Evolutionary conservation across 2,113 vertebrate genomes (phyloP).

Genomic region (Saccopteryx bilineata): DNA sequence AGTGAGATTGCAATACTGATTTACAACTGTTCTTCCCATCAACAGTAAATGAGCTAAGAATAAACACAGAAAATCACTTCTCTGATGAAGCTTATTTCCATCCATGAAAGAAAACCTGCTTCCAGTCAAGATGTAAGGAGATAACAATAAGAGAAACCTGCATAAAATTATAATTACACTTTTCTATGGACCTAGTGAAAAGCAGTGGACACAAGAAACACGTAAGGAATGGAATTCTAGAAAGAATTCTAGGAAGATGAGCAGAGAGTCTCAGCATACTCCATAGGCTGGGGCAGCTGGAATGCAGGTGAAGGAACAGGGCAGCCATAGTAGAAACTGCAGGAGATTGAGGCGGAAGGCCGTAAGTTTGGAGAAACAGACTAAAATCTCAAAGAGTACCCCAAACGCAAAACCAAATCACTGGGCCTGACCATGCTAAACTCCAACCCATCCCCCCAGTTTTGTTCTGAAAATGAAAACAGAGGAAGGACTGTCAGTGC

Average conservation of each 20-base stretch:
- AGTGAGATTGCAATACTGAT: not conserved
- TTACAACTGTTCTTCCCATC: not conserved
- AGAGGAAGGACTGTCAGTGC: not conserved
- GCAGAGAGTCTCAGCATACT: not conserved
- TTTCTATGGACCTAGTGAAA: not conserved
- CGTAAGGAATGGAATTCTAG: not conserved
- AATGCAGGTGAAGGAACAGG: not conserved
- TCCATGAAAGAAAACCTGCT: not conserved
- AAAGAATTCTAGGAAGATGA: not conserved
- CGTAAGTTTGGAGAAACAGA: not conserved
- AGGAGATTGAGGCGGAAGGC: not conserved
- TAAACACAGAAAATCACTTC: not conserved
- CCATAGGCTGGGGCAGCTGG: not conserved
- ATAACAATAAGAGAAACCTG: not conserved
- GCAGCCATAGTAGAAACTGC: not conserved
- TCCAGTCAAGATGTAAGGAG: not conserved
- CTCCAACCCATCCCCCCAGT: not conserved
- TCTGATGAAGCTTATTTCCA: slow-evolving; percentile 14
- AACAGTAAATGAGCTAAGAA: not conserved
- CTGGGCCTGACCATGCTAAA: not conserved
- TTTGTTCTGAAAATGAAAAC: not conserved
- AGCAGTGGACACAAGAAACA: not conserved
- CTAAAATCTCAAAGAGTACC: not conserved
- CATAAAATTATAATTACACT: not conserved
- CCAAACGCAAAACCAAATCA: not conserved